phyloP scores from a whole-genome alignment of 2,888 invertebrate genomes.

The Ectemnius lituratus region DNA sequence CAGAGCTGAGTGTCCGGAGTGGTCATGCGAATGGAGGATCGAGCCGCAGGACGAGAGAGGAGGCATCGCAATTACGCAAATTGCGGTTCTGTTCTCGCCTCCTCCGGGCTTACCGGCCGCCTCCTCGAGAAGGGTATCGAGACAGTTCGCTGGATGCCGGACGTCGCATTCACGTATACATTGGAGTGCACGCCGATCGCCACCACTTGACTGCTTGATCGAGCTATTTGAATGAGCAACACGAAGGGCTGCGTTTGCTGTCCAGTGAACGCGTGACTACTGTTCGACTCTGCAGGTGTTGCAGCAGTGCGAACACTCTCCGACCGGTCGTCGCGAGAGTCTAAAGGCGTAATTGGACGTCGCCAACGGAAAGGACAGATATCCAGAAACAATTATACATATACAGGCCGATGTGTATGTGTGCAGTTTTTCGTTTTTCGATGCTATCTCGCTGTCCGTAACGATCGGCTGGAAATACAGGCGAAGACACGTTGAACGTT shows the following conservation, averaged over 20 bases:
- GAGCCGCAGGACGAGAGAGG: constrained; percentile 43
- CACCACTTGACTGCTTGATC: constrained; percentile 13
- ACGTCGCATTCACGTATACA: constrained; percentile 25
- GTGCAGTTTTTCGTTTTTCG: too few species aligned
- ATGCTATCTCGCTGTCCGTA: too few species aligned
- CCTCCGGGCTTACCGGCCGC: constrained; percentile 60
- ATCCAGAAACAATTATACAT: too few species aligned
- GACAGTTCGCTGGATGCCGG: constrained; percentile 47
- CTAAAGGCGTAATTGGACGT: too few species aligned
- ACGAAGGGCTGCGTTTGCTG: constrained; percentile 56
- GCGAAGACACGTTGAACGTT: too few species aligned
- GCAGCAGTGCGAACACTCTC: neutral
- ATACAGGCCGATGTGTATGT: too few species aligned
- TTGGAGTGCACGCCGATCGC: constrained; percentile 11
- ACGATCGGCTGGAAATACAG: too few species aligned
- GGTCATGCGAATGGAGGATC: too few species aligned
- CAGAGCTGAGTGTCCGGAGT: constrained; percentile 30
- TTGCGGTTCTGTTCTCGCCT: constrained; percentile 75
- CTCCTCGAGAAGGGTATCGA: constrained; percentile 36
- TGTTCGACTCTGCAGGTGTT: constrained; percentile 24
- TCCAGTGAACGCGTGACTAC: constrained; percentile 50
- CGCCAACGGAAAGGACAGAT: too few species aligned
- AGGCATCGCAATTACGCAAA: constrained; percentile 75
- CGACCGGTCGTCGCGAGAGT: too few species aligned
- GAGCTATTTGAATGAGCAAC: constrained; percentile 52